Conservation (phyloP, 1,140 invertebrate genomes). For the Caenorhabditis tropicalis region DNA sequence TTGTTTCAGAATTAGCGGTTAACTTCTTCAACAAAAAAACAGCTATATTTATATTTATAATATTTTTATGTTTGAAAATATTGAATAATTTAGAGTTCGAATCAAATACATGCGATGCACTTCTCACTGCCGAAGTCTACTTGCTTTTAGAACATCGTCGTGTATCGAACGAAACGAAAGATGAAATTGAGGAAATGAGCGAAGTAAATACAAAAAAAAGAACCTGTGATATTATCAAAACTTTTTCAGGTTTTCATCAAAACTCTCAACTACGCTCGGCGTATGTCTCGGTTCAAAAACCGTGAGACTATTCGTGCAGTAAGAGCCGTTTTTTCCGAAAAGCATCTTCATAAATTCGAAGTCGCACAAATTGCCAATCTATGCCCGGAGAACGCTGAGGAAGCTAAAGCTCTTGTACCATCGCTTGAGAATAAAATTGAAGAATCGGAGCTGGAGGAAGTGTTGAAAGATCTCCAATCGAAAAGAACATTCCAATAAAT, state of each 20-base stretch:
- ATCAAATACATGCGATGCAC: constrained; percentile 79
- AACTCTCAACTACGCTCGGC: constrained; percentile 91
- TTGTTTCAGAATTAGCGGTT: too few species aligned
- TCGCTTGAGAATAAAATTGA: constrained; percentile 69
- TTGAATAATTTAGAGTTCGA: constrained; percentile 62
- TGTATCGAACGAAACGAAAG: constrained; percentile 93
- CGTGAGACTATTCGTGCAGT: constrained; percentile 95
- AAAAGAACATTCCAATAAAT: constrained; percentile 62
- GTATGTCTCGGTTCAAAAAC: constrained; percentile 91
- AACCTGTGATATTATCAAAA: too few species aligned
- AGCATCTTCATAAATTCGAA: constrained; percentile 99
- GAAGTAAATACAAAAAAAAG: constrained; percentile 75
- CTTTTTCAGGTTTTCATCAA: constrained; percentile 85
- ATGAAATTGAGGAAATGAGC: constrained; percentile 82
- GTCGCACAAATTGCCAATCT: constrained; percentile 94
- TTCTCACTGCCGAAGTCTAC: constrained; percentile 96
- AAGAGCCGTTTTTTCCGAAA: constrained; percentile 78
- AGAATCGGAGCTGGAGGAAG: constrained; percentile 60
- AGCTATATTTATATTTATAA: not conserved
- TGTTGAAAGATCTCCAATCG: constrained; percentile 55
- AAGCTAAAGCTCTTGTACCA: constrained; percentile 94
- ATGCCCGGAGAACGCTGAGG: constrained; percentile 95
- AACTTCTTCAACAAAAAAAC: not conserved
- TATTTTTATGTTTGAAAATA: too few species aligned
- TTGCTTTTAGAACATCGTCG: constrained; percentile 96